phyloP scores from a whole-genome alignment of 2,797 vertebrate species.

The Sebastes baramenuke region DNA sequence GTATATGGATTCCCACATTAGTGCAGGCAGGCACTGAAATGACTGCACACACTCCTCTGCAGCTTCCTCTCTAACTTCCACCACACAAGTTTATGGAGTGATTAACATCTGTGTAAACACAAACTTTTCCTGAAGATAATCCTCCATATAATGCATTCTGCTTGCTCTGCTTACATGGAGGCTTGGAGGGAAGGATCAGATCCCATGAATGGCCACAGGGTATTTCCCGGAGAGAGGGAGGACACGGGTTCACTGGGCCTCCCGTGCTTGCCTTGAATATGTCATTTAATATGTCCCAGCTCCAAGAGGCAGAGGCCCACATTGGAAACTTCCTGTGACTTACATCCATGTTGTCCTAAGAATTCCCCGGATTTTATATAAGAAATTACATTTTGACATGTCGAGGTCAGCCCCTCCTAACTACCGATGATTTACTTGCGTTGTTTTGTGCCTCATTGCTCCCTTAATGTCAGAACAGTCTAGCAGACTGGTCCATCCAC shows the following conservation, averaged over 20 bases:
- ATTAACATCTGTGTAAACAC: constrained; percentile 78
- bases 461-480: constrained; percentile 31
- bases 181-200: constrained; percentile 58
- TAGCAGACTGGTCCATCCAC: constrained; percentile 10
- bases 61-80: constrained; percentile 43
- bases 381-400: constrained; percentile 23
- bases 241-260: constrained; percentile 68
- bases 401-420: background rate
- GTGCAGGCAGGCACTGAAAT: constrained; percentile 17
- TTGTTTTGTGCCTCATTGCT: constrained; percentile 34
- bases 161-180: constrained; percentile 53
- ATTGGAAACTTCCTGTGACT: constrained; percentile 60
- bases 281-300: constrained; percentile 74
- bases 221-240: constrained; percentile 72
- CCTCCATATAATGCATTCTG: constrained; percentile 60
- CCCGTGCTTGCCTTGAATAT: constrained; percentile 48
- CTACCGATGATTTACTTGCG: constrained; percentile 31
- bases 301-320: constrained; percentile 57
- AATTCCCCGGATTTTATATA: constrained; percentile 48
- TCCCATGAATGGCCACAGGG: constrained; percentile 66
- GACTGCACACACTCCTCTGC: constrained; percentile 15
- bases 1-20: constrained; percentile 3
- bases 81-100: constrained; percentile 49
- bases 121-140: constrained; percentile 73
- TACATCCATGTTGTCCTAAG: constrained; percentile 39